Evolutionary conservation across 1,140 invertebrate species (phyloP).

Genomic region (Drosophila mauritiana): DNA sequence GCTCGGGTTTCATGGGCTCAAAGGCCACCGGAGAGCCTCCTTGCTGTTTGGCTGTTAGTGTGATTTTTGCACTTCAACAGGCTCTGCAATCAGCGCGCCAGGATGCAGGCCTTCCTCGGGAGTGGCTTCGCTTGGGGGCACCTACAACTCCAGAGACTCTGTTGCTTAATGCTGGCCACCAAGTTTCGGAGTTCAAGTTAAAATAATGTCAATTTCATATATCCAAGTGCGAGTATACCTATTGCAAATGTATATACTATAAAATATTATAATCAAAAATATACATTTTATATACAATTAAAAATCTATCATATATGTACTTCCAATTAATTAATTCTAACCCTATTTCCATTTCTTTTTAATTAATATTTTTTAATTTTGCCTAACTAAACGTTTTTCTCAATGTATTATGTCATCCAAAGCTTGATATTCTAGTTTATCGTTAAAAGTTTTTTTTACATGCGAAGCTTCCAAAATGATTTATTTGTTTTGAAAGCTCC

Average conservation of each 20-base stretch:
- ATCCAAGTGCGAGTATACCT: not conserved
- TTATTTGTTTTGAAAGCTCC: constrained; percentile 10
- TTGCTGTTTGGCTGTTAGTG: constrained; percentile 88
- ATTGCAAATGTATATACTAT: too few relatives aligned
- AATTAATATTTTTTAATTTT: not conserved
- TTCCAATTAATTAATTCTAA: not conserved
- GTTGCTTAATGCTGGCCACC: constrained; percentile 74
- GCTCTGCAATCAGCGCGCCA: constrained; percentile 89
- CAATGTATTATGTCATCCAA: constrained; percentile 11
- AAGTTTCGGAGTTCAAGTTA: constrained; percentile 55
- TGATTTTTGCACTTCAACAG: constrained; percentile 90
- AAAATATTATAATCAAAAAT: not conserved
- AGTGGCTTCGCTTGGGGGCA: constrained; percentile 85
- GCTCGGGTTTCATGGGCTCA: constrained; percentile 89
- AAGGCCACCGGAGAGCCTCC: constrained; percentile 94
- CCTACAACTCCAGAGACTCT: constrained; percentile 85
- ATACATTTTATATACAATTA: not conserved
- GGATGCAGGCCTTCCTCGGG: constrained; percentile 86
- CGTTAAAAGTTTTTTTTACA: constrained; percentile 4
- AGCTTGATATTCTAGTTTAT: constrained; percentile 22
- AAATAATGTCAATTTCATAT: constrained; percentile 28
- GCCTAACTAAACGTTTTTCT: too few relatives aligned
- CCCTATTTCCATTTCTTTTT: not conserved
- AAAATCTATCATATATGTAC: not conserved
- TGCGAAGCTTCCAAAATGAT: constrained; percentile 25